phyloP scores from a whole-genome alignment of 2,113 vertebrate genomes.

The Marcusenius ussheri region DNA sequence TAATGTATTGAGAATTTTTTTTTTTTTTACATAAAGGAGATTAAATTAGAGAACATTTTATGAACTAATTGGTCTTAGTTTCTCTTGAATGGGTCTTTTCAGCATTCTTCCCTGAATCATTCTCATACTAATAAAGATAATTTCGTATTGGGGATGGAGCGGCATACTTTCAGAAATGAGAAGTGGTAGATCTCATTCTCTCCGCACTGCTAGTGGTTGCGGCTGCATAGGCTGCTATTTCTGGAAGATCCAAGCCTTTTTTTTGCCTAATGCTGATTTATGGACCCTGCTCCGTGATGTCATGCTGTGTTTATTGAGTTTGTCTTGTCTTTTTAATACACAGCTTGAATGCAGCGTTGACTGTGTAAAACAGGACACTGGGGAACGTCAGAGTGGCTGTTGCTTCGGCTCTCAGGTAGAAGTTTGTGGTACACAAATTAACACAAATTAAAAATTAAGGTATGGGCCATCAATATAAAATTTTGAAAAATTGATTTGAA shows the following conservation, averaged over 20 bases:
- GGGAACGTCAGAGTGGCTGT: conserved; percentile 10
- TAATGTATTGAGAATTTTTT: conserved; percentile 35
- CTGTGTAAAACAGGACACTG: neutral
- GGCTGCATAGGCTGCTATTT: neutral
- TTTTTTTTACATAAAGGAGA: conserved; percentile 46
- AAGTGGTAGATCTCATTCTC: neutral
- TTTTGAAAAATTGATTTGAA: neutral
- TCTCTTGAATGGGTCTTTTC: conserved; percentile 49
- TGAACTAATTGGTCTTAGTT: conserved; percentile 54
- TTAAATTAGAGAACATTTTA: conserved; percentile 60
- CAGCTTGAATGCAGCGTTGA: neutral
- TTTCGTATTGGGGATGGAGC: conserved; percentile 19
- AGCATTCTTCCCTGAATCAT: conserved; percentile 38
- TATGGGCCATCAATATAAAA: neutral
- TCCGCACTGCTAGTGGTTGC: neutral
- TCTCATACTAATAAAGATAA: conserved; percentile 46
- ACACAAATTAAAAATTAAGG: neutral
- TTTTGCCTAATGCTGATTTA: conserved; percentile 2
- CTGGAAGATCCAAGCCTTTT: neutral
- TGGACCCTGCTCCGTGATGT: neutral
- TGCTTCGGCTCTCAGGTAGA: conserved; percentile 33
- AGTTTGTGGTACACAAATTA: neutral
- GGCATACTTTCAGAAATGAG: conserved; percentile 26
- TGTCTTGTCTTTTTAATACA: conserved; percentile 14
- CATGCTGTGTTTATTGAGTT: neutral